Percentiles rank a stretch among this genome's conserved stretches.
Evolutionary conservation across 37 sponge, comb jelly and placozoan genomes (phyloP).

Genomic region (Amphimedon queenslandica): DNA sequence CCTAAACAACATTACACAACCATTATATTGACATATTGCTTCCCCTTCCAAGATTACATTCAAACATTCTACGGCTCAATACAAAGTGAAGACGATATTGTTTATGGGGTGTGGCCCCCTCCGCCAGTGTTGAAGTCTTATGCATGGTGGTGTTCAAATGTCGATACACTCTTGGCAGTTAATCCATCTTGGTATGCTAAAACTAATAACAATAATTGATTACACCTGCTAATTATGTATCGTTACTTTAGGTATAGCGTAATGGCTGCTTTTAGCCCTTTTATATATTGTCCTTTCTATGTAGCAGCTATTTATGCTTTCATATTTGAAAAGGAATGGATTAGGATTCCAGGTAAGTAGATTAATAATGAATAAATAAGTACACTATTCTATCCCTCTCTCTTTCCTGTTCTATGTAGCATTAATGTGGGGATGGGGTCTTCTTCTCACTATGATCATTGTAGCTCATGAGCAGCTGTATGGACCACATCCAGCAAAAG

Average conservation of each 20-base stretch:
- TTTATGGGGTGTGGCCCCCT: constrained; percentile 66
- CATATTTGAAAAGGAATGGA: constrained; percentile 75
- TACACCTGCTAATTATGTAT: neutral
- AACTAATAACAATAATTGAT: neutral
- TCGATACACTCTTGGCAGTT: constrained; percentile 65
- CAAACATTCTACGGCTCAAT: constrained; percentile 58
- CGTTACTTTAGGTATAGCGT: constrained; percentile 54
- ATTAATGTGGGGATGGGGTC: constrained; percentile 77
- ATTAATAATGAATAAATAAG: neutral
- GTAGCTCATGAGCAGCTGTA: constrained; percentile 55
- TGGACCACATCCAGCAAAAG: constrained; percentile 48
- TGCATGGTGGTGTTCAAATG: constrained; percentile 76
- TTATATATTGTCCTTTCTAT: constrained; percentile 76
- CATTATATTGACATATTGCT: too few relatives aligned
- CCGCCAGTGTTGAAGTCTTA: constrained; percentile 34
- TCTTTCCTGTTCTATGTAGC: constrained; percentile 37
- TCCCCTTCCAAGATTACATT: constrained; percentile 75
- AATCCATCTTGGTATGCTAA: constrained; percentile 78
- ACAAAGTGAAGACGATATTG: constrained; percentile 24
- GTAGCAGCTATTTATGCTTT: constrained; percentile 81
- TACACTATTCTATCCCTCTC: neutral
- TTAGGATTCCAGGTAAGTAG: constrained; percentile 66
- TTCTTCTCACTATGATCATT: constrained; percentile 61
- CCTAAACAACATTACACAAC: too few relatives aligned
- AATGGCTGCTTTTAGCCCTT: constrained; percentile 73